phyloP scores from a whole-genome alignment of 30 jellyfish, hydroid and myxozoan species.

The Calvadosia cruxmelitensis region DNA sequence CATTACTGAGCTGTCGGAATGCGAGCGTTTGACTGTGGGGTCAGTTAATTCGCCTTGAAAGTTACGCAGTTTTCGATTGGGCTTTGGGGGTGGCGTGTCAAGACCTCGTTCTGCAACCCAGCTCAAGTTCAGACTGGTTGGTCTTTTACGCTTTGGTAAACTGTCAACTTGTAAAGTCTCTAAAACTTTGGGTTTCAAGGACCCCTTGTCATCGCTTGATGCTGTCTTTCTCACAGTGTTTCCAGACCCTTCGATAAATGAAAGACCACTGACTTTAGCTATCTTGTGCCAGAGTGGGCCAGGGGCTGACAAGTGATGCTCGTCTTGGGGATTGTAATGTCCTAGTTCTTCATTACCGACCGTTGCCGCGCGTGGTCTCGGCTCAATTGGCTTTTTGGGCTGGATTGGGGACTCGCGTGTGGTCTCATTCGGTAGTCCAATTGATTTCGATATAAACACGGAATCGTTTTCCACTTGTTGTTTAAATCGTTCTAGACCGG shows the following conservation, averaged over 20 bases:
- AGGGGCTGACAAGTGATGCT: background rate
- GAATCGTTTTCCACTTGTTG: background rate
- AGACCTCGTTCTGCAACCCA: background rate
- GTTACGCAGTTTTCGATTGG: too few relatives aligned
- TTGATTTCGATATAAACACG: background rate
- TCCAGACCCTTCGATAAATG: background rate
- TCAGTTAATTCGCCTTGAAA: too few relatives aligned
- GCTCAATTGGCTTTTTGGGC: background rate
- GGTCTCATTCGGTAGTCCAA: background rate
- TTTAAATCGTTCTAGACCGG: background rate
- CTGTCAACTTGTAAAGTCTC: background rate
- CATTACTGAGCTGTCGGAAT: too few relatives aligned
- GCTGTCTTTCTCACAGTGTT: background rate
- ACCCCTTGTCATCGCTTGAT: background rate
- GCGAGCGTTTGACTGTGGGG: too few relatives aligned
- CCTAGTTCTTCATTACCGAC: background rate
- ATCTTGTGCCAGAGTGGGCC: background rate
- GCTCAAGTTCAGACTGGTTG: background rate
- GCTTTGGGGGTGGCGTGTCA: background rate
- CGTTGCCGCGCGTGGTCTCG: background rate
- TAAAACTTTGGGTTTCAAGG: background rate
- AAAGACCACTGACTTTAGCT: too few relatives aligned
- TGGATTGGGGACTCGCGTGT: background rate
- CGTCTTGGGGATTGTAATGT: background rate
- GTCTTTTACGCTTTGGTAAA: background rate